Conservation (phyloP, 2,797 vertebrate species). For the Lacerta bilineata region DNA sequence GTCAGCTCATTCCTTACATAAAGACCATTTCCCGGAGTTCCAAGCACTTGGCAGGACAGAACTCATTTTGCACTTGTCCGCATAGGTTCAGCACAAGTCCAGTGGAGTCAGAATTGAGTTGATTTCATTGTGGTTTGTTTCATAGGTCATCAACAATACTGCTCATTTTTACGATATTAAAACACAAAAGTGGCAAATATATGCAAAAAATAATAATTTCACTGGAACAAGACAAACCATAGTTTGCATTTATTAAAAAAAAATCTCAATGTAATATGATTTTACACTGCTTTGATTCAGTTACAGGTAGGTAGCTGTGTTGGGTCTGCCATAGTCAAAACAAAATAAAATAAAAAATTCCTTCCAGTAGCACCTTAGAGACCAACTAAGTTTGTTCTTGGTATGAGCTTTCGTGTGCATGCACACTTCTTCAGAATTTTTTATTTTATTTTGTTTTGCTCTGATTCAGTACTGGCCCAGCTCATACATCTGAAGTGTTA, state of each 20-base stretch:
- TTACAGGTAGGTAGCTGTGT: too few species aligned
- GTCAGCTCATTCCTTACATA: slow-evolving; percentile 17
- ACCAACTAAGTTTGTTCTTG: too few species aligned
- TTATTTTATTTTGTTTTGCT: neutral
- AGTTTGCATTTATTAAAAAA: neutral
- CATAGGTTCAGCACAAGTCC: neutral
- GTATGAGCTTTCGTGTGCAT: too few species aligned
- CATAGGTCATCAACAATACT: too few species aligned
- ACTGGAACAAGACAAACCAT: neutral
- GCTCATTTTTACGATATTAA: neutral
- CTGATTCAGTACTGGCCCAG: neutral
- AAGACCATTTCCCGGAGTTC: slow-evolving; percentile 15
- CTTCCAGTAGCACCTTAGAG: too few species aligned
- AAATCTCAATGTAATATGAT: neutral
- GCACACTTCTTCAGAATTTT: too few species aligned
- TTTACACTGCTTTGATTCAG: neutral
- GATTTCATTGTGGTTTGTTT: neutral
- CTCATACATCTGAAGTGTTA: neutral
- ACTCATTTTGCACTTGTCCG: neutral
- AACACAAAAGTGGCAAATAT: neutral
- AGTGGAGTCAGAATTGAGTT: neutral
- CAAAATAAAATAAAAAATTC: too few species aligned
- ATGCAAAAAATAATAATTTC: neutral
- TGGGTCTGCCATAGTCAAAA: too few species aligned
- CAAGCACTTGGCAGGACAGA: neutral